A percentile compares a stretch with the other conserved stretches of the same genome.
Conservation (phyloP, 1,140 invertebrate species). For the Pseudoatta argentina region DNA sequence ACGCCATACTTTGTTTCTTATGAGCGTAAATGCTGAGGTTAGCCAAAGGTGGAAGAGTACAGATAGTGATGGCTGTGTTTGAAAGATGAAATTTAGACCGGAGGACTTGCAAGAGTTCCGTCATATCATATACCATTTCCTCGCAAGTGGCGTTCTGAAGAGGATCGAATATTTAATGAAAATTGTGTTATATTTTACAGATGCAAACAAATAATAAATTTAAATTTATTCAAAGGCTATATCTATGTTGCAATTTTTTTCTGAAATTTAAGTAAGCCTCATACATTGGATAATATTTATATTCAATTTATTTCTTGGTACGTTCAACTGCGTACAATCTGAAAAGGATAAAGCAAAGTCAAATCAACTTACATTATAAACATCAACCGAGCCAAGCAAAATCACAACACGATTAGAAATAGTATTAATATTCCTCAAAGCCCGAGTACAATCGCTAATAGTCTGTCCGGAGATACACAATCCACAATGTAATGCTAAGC, state of each 20-base stretch:
- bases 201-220: not conserved
- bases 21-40: conserved; percentile 64
- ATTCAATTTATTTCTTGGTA: not conserved
- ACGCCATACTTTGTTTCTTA: conserved; percentile 26
- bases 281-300: not conserved
- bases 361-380: conserved; percentile 66
- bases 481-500: conserved; percentile 65
- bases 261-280: not conserved
- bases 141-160: conserved; percentile 57
- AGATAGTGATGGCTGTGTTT: conserved; percentile 67
- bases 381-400: conserved; percentile 72
- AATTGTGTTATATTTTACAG: not conserved
- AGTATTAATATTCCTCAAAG: conserved; percentile 51
- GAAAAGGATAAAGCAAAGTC: not conserved
- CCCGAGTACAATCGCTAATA: conserved; percentile 63
- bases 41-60: conserved; percentile 74
- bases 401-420: conserved; percentile 72
- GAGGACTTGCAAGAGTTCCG: conserved; percentile 62
- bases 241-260: not conserved
- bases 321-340: not conserved
- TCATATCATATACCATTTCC: conserved; percentile 67
- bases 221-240: not conserved
- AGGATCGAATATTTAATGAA: conserved; percentile 27
- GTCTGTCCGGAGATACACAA: conserved; percentile 73
- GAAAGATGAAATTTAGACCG: conserved; percentile 63